Percentiles rank a stretch among this genome's conserved stretches.
Conservation (phyloP, 2,888 invertebrate genomes). For the Melieria crassipennis region DNA sequence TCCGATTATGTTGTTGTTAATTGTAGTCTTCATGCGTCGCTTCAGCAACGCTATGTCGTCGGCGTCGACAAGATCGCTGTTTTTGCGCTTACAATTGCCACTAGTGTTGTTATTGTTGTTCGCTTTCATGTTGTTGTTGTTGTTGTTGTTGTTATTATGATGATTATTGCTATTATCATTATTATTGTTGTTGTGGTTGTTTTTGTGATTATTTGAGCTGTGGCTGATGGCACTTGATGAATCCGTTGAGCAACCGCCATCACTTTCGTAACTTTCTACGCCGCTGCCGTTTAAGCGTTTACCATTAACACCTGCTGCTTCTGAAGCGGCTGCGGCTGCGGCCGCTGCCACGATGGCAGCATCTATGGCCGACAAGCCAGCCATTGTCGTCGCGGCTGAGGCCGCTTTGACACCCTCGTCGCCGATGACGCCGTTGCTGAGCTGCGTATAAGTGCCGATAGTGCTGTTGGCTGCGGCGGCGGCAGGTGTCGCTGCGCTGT, state of each 20-base stretch:
- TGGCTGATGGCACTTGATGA: constrained; percentile 65
- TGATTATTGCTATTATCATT: constrained; percentile 53
- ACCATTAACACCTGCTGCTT: constrained; percentile 49
- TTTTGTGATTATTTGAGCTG: constrained; percentile 59
- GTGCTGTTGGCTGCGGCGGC: background rate
- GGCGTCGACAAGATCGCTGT: constrained; percentile 54
- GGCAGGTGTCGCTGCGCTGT: constrained; percentile 32
- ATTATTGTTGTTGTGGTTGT: constrained; percentile 62
- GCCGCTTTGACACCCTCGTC: constrained; percentile 37
- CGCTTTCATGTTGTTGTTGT: constrained; percentile 51
- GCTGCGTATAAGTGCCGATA: constrained; percentile 26
- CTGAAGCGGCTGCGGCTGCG: constrained; percentile 30
- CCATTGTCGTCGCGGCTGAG: constrained; percentile 35
- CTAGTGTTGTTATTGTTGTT: constrained; percentile 63
- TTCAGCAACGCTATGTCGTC: constrained; percentile 51
- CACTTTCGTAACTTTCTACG: constrained; percentile 71
- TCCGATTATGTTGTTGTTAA: constrained; percentile 53
- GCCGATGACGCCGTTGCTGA: constrained; percentile 33
- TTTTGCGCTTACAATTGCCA: constrained; percentile 57
- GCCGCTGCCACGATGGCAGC: constrained; percentile 31
- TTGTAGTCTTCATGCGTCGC: constrained; percentile 55
- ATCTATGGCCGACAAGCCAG: constrained; percentile 29
- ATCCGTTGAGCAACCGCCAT: constrained; percentile 67
- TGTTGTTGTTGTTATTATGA: constrained; percentile 54
- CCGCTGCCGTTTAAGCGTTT: constrained; percentile 50